A percentile compares a stretch with the other conserved stretches of the same genome.
phyloP scores from a whole-genome alignment of 2,888 invertebrate species.

The Lagria hirta region DNA sequence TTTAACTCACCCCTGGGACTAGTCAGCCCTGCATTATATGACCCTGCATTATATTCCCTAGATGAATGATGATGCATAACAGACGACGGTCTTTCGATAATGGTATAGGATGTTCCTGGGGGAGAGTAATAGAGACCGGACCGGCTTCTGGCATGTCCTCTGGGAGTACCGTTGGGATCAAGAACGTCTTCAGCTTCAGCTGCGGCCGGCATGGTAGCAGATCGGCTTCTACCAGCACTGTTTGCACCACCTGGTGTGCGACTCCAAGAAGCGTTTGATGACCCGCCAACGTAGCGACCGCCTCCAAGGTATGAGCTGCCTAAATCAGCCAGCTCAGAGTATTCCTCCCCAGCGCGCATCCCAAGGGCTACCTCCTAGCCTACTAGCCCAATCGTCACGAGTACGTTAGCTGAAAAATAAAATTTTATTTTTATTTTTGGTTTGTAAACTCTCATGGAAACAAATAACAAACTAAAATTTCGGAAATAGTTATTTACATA shows the following conservation, averaged over 20 bases:
- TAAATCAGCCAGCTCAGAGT: conserved; percentile 54
- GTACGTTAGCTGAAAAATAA: conserved; percentile 45
- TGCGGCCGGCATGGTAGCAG: conserved; percentile 53
- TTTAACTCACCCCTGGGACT: conserved; percentile 47
- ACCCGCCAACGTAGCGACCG: conserved; percentile 40
- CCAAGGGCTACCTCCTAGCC: conserved; percentile 43
- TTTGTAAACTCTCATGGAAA: background rate
- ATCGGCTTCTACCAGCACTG: conserved; percentile 63
- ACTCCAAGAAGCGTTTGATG: conserved; percentile 47
- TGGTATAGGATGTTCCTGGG: conserved; percentile 86
- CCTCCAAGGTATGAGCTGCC: conserved; percentile 49
- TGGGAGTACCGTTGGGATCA: conserved; percentile 56
- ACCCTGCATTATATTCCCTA: conserved; percentile 40
- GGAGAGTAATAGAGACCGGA: conserved; percentile 82
- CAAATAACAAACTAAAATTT: conserved; percentile 1
- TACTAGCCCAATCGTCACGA: conserved; percentile 50
- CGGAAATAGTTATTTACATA: no score
- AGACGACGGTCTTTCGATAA: conserved; percentile 77
- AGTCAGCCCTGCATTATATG: conserved; percentile 54
- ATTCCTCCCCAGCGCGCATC: conserved; percentile 52
- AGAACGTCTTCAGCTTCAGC: conserved; percentile 63
- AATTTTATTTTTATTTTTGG: no score
- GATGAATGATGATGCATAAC: conserved; percentile 60
- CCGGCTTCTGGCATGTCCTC: conserved; percentile 57
- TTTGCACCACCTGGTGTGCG: no score